phyloP scores from a whole-genome alignment of 2,888 invertebrate species.

The Ennomos fuscantarius region DNA sequence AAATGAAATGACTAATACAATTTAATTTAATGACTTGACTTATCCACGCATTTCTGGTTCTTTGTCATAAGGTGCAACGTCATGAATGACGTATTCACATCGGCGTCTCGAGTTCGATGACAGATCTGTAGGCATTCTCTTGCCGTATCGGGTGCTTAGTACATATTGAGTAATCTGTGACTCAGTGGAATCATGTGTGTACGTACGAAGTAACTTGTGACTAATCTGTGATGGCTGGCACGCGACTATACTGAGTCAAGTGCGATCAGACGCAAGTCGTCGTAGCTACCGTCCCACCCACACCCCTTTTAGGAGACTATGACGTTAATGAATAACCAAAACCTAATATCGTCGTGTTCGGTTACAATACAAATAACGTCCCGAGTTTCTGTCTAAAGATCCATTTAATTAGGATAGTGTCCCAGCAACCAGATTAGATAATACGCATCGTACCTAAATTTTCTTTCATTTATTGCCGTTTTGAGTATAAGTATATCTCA shows the following conservation, averaged over 20 bases:
- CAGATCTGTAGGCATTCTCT: slow-evolving; percentile 27
- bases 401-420: slow-evolving; percentile 27
- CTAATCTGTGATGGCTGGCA: slow-evolving; percentile 34
- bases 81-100: slow-evolving; percentile 45
- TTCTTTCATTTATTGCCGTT: slow-evolving; percentile 1
- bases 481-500: slow-evolving; percentile 2
- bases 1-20: not conserved
- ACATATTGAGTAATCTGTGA: slow-evolving; percentile 12
- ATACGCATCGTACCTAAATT: slow-evolving; percentile 5
- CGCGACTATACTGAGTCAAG: slow-evolving; percentile 49
- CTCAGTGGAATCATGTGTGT: not conserved
- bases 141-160: slow-evolving; percentile 3
- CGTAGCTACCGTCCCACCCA: slow-evolving; percentile 32
- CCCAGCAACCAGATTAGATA: slow-evolving; percentile 23
- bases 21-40: not conserved
- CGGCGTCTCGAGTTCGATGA: slow-evolving; percentile 44
- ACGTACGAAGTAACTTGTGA: slow-evolving; percentile 3
- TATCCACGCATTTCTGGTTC: slow-evolving; percentile 45
- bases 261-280: slow-evolving; percentile 36
- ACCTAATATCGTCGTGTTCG: slow-evolving; percentile 17
- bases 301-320: slow-evolving; percentile 32
- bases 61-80: slow-evolving; percentile 41
- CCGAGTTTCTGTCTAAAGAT: slow-evolving; percentile 14
- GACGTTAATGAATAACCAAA: slow-evolving; percentile 29
- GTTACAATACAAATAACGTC: slow-evolving; percentile 30